Base-by-base conservation (phyloP, 2,888 invertebrate species). In the Campoplex nolae region DNA sequence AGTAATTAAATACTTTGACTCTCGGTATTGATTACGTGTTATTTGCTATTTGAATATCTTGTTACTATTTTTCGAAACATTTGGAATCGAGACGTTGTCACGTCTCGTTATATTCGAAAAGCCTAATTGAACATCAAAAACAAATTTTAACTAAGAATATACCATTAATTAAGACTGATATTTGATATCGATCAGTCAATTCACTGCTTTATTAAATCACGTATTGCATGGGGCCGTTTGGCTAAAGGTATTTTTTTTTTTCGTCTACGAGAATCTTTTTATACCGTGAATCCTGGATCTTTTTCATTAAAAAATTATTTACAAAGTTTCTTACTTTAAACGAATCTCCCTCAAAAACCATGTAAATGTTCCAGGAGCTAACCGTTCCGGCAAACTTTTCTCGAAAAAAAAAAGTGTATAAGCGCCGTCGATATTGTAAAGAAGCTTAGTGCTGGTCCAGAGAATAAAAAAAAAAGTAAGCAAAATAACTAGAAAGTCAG, bases 341-440 rank as follows among this genome's bases (percentile, higher is more conserved):
- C 58, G 16, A 32, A 8, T 8, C 4, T 62, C 16, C 28, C 13
- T 28, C 13, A 32, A 32, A 32, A 62, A 32, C 32, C 4, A 28
- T 23, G n/a, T 58, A 0, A 13, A 9, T 13, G 11, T 58, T 3
- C 2, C 28, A 13, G 28, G 11, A 23, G 28, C 58, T 28, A 11
- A 23, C 11, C 13, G 32, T 0, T 13, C 23, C 13, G 32, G 16
- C 11, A 13, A 62, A 13, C 28, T 28, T 62, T 62, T 13, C 6
- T 2, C 42, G 0, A 35, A 67, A 68, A 42, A 68, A 42, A 42
- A 42, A 42, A 68, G 42, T 3, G 42, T 68, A 8, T 0, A 38
- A 68, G 42, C 18, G 42, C 11, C 16, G n/a, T 68, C 42, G 68
- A 68, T 28, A 68, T 68, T 42, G 68, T 68, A 42, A 42, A 42